Conservation (phyloP, 2,113 vertebrate species). For the Pipra filicauda region DNA sequence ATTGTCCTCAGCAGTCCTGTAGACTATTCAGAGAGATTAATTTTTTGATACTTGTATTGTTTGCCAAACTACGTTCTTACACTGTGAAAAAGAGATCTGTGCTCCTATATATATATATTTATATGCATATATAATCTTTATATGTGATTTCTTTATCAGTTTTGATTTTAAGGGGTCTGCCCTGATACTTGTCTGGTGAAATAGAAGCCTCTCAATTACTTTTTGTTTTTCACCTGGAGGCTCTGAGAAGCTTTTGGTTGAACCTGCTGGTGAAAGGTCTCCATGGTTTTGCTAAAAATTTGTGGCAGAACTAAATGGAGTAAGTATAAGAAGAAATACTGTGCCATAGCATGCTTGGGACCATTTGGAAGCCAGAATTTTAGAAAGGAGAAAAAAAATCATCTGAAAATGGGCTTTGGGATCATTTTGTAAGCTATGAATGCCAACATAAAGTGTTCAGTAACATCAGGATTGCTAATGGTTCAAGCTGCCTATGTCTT, state of each 20-base stretch:
- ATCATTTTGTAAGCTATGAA: not conserved
- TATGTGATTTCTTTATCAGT: not conserved
- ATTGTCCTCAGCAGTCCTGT: not conserved
- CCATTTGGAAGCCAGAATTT: not conserved
- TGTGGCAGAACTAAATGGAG: not conserved
- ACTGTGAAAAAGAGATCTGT: not conserved
- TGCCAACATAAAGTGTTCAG: not conserved
- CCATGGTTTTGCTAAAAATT: not conserved
- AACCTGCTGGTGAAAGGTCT: not conserved
- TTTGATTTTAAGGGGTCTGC: not conserved
- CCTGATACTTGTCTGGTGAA: not conserved
- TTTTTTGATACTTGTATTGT: not conserved
- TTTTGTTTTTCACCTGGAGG: not conserved
- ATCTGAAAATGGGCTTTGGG: not conserved
- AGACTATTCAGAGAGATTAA: not conserved
- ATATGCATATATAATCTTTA: not conserved
- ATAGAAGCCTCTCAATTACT: not conserved
- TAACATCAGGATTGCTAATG: not conserved
- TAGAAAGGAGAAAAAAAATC: not conserved
- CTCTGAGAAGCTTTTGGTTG: not conserved
- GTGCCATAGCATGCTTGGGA: not conserved
- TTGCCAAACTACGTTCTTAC: not conserved
- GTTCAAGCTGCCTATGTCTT: not conserved
- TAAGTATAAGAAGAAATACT: not conserved
- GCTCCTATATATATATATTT: not conserved